Evolutionary conservation across 2,113 vertebrate species (phyloP).

Genomic region (Orthonyx spaldingii): DNA sequence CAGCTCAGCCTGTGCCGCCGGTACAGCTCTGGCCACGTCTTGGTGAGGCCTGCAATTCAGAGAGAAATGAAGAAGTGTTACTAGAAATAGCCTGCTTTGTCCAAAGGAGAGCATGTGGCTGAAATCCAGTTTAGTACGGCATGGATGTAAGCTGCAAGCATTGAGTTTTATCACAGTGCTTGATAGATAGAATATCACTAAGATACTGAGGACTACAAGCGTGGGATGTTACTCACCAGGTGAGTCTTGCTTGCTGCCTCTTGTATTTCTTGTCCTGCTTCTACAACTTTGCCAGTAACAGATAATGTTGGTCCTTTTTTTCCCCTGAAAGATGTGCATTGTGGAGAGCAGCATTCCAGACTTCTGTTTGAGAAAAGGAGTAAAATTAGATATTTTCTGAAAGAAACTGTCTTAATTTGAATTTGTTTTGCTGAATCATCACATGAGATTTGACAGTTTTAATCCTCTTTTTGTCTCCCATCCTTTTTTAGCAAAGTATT

Average conservation of each 20-base stretch:
- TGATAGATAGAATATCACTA: background rate
- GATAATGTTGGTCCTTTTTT: background rate
- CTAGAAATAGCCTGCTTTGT: background rate
- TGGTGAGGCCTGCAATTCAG: background rate
- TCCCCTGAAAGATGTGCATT: background rate
- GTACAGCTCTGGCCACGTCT: background rate
- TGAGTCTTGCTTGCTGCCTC: background rate
- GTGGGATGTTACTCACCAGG: background rate
- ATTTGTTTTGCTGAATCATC: background rate
- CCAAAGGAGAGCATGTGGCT: background rate
- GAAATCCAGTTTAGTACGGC: background rate
- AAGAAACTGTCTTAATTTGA: background rate
- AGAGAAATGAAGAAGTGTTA: background rate
- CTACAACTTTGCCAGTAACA: background rate
- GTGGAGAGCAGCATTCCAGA: background rate
- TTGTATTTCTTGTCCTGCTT: background rate
- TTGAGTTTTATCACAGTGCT: background rate
- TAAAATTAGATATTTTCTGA: background rate
- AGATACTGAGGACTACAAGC: background rate
- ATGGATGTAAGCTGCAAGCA: background rate
- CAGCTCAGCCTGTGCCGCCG: rapidly evolving
- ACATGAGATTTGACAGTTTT: background rate
- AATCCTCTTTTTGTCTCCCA: background rate
- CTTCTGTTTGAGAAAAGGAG: background rate
- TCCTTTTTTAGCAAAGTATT: background rate